These are phyloP conservation scores for Silurus meridionalis DNA, from an alignment of 2,113 vertebrate genomes.

Conservation along the genomic window DNA sequence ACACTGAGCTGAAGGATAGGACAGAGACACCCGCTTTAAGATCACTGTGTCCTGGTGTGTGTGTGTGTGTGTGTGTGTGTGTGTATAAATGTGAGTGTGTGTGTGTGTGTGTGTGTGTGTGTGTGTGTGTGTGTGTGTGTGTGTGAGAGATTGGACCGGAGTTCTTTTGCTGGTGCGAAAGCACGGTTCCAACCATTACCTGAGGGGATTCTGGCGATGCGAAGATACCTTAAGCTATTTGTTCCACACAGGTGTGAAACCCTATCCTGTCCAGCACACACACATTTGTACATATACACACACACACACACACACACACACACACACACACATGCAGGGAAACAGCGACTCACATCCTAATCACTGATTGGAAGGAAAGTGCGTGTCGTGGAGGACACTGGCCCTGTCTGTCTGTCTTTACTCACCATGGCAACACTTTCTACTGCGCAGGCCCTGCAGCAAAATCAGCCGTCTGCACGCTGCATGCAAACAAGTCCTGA, in stretches of 20 bases:
- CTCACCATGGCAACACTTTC: conserved; percentile 78
- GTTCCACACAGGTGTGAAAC: conserved; percentile 45
- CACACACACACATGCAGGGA: conserved; percentile 28
- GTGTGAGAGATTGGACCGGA: not conserved
- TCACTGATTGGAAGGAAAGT: conserved; percentile 53
- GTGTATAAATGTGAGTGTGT: not conserved
- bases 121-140: not conserved
- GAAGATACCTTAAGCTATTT: conserved; percentile 43
- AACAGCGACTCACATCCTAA: conserved; percentile 18
- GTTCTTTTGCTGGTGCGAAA: not conserved
- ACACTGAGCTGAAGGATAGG: conserved; percentile 45
- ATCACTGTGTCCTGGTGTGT: not conserved
- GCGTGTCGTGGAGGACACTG: conserved; percentile 58
- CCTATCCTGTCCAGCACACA: conserved; percentile 34
- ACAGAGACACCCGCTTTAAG: conserved; percentile 43
- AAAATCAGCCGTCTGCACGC: conserved; percentile 63
- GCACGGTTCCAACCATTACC: conserved; percentile 40
- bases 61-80: not conserved
- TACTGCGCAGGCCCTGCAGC: conserved; percentile 68
- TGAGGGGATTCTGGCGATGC: conserved; percentile 43
- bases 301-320: conserved; percentile 24
- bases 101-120: not conserved
- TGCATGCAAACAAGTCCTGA: conserved; percentile 65
- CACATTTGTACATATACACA: not conserved
- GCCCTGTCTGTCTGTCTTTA: conserved; percentile 57